A percentile compares a stretch with the other conserved stretches of the same genome.
Evolutionary conservation across 2,888 invertebrate species (phyloP).

Genomic region (Oegoconia quadripuncta): DNA sequence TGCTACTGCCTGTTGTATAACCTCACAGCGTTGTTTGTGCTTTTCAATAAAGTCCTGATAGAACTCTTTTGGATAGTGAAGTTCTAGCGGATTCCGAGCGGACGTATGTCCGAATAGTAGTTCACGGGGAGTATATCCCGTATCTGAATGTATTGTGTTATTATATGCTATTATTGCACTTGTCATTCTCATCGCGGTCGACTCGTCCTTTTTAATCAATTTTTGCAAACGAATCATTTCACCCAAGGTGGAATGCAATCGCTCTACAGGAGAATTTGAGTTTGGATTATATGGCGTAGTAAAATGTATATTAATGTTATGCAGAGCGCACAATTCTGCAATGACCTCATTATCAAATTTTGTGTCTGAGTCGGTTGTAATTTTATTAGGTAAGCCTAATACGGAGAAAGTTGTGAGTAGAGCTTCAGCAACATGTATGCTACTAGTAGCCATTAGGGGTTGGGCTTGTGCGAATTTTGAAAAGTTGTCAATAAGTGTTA

Average conservation of each 20-base stretch:
- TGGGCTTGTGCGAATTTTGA: constrained; percentile 22
- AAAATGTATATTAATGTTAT: constrained; percentile 24
- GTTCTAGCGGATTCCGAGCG: neutral
- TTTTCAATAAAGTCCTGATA: constrained; percentile 13
- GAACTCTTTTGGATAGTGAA: constrained; percentile 1
- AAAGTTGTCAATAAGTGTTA: constrained; percentile 20
- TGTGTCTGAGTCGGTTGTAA: constrained; percentile 5
- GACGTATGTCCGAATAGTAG: constrained; percentile 11
- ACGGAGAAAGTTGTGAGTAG: constrained; percentile 18
- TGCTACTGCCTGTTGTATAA: constrained; percentile 12
- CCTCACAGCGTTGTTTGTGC: constrained; percentile 8
- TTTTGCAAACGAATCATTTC: constrained; percentile 19
- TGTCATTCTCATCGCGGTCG: constrained; percentile 5
- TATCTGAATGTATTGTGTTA: constrained; percentile 5
- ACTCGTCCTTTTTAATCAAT: constrained; percentile 13
- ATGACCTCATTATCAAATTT: constrained; percentile 14
- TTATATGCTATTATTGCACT: constrained; percentile 8
- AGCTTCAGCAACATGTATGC: constrained; percentile 15
- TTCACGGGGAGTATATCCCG: constrained; percentile 11
- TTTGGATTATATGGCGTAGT: constrained; percentile 24
- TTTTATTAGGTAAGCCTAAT: constrained; percentile 6
- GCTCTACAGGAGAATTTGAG: constrained; percentile 22
- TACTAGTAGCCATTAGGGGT: constrained; percentile 9
- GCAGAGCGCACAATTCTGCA: constrained; percentile 15
- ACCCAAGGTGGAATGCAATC: constrained; percentile 18